Conservation (phyloP, 2,888 invertebrate genomes). For the Harpalus rufipes region DNA sequence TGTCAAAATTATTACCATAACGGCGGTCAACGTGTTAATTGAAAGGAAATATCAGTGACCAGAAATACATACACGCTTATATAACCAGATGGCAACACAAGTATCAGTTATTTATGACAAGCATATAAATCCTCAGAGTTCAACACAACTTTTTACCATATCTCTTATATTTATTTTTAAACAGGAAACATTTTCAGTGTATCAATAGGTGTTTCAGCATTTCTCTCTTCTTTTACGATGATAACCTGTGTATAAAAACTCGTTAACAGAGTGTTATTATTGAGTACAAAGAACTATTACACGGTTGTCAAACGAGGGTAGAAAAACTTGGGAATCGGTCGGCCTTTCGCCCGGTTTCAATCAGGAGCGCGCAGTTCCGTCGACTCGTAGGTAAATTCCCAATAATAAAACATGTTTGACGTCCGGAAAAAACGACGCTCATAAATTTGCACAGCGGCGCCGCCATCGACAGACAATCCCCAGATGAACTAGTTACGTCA, state of each 20-base stretch:
- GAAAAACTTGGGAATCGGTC: slow-evolving; percentile 11
- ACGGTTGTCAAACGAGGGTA: slow-evolving; percentile 8
- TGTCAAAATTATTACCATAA: too few species aligned
- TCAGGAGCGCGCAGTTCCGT: neutral
- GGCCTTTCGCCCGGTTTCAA: slow-evolving; percentile 27
- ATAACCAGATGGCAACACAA: too few species aligned
- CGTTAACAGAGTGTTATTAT: slow-evolving; percentile 34
- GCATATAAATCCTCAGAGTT: too few species aligned
- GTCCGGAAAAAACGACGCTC: slow-evolving; percentile 44
- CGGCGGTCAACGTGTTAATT: too few species aligned
- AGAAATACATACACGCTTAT: too few species aligned
- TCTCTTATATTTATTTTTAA: too few species aligned
- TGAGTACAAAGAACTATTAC: slow-evolving; percentile 39
- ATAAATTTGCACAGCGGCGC: slow-evolving; percentile 26
- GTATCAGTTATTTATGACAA: too few species aligned
- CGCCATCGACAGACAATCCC: slow-evolving; percentile 34
- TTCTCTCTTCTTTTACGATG: neutral
- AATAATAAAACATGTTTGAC: slow-evolving; percentile 49
- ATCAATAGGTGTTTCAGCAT: too few species aligned
- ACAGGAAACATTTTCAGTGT: too few species aligned
- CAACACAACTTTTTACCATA: too few species aligned
- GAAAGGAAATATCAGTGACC: too few species aligned
- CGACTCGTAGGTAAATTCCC: slow-evolving; percentile 24
- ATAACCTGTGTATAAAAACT: slow-evolving; percentile 10
- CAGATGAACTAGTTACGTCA: slow-evolving; percentile 54